Percentiles rank a stretch among this genome's conserved stretches.
Conservation (phyloP, 2,797 vertebrate genomes). For the Cottoperca gobio region DNA sequence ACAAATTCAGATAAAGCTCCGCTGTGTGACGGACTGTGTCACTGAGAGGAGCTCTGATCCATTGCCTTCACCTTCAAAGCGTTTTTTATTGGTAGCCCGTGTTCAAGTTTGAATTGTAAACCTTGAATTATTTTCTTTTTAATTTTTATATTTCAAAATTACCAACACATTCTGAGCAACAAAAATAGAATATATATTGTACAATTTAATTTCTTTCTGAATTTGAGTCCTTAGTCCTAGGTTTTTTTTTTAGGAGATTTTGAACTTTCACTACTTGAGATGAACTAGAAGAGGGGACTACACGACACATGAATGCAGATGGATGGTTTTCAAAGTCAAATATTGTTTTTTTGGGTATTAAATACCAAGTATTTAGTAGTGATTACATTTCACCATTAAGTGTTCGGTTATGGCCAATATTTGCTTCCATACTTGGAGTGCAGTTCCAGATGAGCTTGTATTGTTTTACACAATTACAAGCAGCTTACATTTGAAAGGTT, state of each 20-base stretch:
- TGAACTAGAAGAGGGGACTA: not conserved
- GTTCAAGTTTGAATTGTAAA: not conserved
- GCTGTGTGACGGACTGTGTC: too few species aligned
- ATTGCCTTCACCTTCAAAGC: too few species aligned
- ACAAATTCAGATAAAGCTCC: not conserved
- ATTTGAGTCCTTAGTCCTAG: not conserved
- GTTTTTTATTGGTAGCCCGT: not conserved
- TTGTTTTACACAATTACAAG: not conserved
- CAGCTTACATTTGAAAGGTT: slow-evolving; percentile 23
- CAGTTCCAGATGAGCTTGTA: not conserved
- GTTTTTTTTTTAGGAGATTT: too few species aligned
- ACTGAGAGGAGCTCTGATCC: too few species aligned
- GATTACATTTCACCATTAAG: not conserved
- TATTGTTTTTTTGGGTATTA: not conserved
- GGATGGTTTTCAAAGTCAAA: not conserved
- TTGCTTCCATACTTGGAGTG: slow-evolving; percentile 9
- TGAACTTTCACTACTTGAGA: not conserved
- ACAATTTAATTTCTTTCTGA: not conserved
- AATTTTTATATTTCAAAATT: not conserved
- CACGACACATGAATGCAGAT: not conserved
- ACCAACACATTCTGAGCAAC: not conserved
- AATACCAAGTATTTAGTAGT: not conserved
- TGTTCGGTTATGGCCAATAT: not conserved
- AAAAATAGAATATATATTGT: not conserved
- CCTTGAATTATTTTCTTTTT: not conserved